Evolutionary conservation across 2,113 vertebrate species (phyloP), one percentile per base, ranked within the genome.

Genomic region (Hemibagrus wyckioides): DNA sequence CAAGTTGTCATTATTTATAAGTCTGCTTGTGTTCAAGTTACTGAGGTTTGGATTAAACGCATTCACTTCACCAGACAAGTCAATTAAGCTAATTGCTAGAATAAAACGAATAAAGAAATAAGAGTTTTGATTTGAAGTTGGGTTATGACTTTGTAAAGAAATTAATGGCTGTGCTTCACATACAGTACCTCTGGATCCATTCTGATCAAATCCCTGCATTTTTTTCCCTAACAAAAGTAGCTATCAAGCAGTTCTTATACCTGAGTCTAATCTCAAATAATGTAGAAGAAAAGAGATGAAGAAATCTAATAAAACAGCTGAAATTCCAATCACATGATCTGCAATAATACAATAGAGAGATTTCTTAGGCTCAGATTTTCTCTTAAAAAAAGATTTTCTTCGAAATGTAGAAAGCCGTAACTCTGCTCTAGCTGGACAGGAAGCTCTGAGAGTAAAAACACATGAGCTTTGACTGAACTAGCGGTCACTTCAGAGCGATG

Each of bases 381-480:
- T 41, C 8, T 41, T 48, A 48, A 28, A 8, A 50, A 50, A 28
- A 83, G 28, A 48, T 65, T 63, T 59, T n/a, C 17, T 9, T 83
- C 28, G 67, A 67, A 83, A 89, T 67, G 5, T 84, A 81, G 77
- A 89, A 85, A 25, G 90, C 91, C 90, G 87, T 14, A 30, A 30
- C 19, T 13, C 19, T 73, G 17, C 52, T 81, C 69, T 83, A 83
- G 86, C 80, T 65, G 63, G 88, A 92, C 90, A 91, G 88, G 76
- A 79, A 91, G 88, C 82, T 39, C 86, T 85, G 69, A 63, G 52
- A 91, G 89, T 91, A 93, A 92, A 93, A 91, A 91, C 82, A 84
- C 80, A 65, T 83, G 80, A 67, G 67, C 86, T 75, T 88, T 91
- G 92, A 91, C 91, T 91, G 88, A 92, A 92, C 91, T 91, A 92